Conservation (phyloP, 2,888 invertebrate species). For the Nephrocerus scutellatus region DNA sequence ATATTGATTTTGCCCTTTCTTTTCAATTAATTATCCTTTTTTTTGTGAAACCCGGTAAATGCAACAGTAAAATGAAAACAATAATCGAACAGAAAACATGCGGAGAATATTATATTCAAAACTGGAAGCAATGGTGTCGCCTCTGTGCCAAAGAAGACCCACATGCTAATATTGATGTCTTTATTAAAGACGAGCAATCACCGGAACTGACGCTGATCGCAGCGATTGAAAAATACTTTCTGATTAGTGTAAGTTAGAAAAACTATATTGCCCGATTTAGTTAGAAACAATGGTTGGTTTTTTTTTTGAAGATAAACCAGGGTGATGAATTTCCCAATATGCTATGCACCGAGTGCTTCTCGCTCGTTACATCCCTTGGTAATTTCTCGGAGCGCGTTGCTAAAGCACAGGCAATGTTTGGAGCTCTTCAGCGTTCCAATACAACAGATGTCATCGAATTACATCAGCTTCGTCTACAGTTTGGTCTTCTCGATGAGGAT, state of each 20-base stretch:
- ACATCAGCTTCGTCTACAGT: conserved; percentile 30
- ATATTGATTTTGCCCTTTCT: too few relatives aligned
- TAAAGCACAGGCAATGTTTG: conserved; percentile 38
- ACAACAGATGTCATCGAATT: conserved; percentile 22
- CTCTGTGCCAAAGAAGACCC: conserved; percentile 35
- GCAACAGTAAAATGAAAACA: too few relatives aligned
- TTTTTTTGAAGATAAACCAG: conserved; percentile 27
- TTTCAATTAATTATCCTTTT: too few relatives aligned
- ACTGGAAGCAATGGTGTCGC: conserved; percentile 36
- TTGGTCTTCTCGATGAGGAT: conserved; percentile 27
- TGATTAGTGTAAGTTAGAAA: conserved; percentile 31
- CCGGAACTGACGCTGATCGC: conserved; percentile 29
- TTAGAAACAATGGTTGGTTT: not conserved
- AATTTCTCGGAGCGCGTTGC: conserved; percentile 37
- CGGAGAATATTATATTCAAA: not conserved
- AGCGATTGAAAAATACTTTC: conserved; percentile 38
- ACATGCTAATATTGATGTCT: conserved; percentile 32
- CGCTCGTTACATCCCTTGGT: conserved; percentile 31
- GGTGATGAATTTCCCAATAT: conserved; percentile 35
- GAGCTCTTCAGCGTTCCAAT: conserved; percentile 29
- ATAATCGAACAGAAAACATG: too few relatives aligned
- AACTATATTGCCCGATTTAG: not conserved
- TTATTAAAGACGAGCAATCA: conserved; percentile 26
- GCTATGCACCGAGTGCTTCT: conserved; percentile 36
- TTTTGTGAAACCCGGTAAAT: too few relatives aligned